Evolutionary conservation across 1,140 invertebrate genomes (phyloP).

Genomic region (Dufourea novaeangliae): DNA sequence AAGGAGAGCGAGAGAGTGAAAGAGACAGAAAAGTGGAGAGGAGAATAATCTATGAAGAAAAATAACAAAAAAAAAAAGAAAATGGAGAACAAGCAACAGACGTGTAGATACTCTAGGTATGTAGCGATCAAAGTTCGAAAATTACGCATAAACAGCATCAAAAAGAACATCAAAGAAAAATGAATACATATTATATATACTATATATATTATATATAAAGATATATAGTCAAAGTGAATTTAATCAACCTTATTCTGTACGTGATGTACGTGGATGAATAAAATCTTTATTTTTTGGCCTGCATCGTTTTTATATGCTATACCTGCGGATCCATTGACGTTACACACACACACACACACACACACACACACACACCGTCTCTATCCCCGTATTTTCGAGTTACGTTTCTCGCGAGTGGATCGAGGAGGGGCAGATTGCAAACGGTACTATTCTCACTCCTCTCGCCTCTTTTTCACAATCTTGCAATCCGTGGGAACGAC

Average conservation of each 20-base stretch:
- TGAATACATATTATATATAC: conserved; percentile 49
- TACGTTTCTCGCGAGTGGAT: neutral
- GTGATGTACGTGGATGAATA: conserved; percentile 73
- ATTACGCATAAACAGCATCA: conserved; percentile 13
- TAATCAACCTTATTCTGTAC: conserved; percentile 75
- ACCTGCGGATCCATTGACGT: conserved; percentile 50
- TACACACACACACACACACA: no score
- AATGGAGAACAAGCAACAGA: conserved; percentile 24
- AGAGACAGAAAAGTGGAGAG: neutral
- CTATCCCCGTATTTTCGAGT: neutral
- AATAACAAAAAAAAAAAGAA: conserved; percentile 15
- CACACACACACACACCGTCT: neutral
- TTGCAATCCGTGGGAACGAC: no score
- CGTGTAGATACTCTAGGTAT: conserved; percentile 63
- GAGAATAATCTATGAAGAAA: conserved; percentile 2
- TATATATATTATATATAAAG: conserved; percentile 6
- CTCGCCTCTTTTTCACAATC: no score
- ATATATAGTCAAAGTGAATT: conserved; percentile 66
- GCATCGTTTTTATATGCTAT: conserved; percentile 73
- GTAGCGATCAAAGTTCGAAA: conserved; percentile 59
- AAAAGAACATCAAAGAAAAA: conserved; percentile 16
- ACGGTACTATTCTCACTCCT: no score
- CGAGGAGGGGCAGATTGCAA: neutral
- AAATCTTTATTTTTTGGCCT: conserved; percentile 76
- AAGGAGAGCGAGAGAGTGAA: neutral